phyloP scores from a whole-genome alignment of 2,888 invertebrate genomes.

The Tachina lurida region DNA sequence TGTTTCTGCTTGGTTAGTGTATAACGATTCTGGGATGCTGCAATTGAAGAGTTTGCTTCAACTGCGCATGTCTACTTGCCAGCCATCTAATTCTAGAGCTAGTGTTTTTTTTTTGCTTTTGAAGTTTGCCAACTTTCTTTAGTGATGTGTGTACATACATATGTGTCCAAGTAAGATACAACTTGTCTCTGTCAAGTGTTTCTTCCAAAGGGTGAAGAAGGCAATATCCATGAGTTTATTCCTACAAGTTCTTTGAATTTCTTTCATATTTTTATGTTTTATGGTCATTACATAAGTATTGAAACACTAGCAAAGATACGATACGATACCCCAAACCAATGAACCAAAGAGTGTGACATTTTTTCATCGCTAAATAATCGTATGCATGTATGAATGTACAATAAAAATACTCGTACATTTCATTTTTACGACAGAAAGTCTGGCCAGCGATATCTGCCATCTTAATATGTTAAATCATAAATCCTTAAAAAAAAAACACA shows the following conservation, averaged over 20 bases:
- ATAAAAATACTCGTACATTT: slow-evolving; percentile 16
- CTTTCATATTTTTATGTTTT: slow-evolving; percentile 31
- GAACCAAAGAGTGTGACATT: slow-evolving; percentile 58
- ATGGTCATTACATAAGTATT: slow-evolving; percentile 32
- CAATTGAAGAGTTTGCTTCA: not conserved
- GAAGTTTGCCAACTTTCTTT: slow-evolving; percentile 11
- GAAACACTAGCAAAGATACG: slow-evolving; percentile 29
- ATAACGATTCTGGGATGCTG: slow-evolving; percentile 45
- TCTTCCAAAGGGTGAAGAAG: not conserved
- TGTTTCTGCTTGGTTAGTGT: not conserved
- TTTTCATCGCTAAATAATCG: slow-evolving; percentile 1
- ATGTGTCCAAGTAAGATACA: slow-evolving; percentile 2
- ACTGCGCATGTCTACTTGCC: slow-evolving; percentile 55
- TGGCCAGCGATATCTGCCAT: slow-evolving; percentile 62
- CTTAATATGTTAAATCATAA: slow-evolving; percentile 69
- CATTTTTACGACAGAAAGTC: not conserved
- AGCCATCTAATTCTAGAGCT: slow-evolving; percentile 25
- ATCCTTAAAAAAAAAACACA: slow-evolving; percentile 55
- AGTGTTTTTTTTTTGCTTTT: not conserved
- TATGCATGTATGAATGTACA: too few species aligned
- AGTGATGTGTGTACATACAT: slow-evolving; percentile 16
- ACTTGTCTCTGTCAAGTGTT: slow-evolving; percentile 40
- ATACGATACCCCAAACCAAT: not conserved
- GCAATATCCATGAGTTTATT: not conserved
- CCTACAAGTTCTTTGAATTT: slow-evolving; percentile 61